Conservation (phyloP, 2,888 invertebrate genomes). For the Strigamia crassipes region DNA sequence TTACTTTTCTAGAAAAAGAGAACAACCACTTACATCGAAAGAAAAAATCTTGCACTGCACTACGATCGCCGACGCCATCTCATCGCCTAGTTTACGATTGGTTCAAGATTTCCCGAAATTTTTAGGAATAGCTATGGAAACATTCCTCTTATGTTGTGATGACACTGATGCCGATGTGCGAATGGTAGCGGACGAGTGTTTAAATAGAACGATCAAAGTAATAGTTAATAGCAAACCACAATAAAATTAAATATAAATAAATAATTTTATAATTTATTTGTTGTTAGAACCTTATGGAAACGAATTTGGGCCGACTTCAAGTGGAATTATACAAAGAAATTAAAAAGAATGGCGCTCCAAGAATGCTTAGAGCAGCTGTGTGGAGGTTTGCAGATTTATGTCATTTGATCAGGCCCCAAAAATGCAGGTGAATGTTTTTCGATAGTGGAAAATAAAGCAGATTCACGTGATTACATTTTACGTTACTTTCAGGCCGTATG, state of each 20-base stretch:
- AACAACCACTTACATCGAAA: slow-evolving; percentile 60
- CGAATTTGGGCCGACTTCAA: slow-evolving; percentile 73
- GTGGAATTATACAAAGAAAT: slow-evolving; percentile 82
- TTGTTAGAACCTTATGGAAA: slow-evolving; percentile 66
- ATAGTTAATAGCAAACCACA: slow-evolving; percentile 46
- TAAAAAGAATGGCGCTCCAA: slow-evolving; percentile 73
- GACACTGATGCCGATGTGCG: slow-evolving; percentile 77
- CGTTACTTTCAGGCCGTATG: slow-evolving; percentile 66
- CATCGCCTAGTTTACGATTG: slow-evolving; percentile 66
- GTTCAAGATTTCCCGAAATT: slow-evolving; percentile 68
- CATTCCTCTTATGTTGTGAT: slow-evolving; percentile 72
- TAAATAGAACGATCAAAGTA: slow-evolving; percentile 77
- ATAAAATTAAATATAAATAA: too few relatives aligned
- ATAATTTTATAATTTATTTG: background rate
- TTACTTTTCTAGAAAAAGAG: slow-evolving; percentile 65
- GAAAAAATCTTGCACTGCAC: slow-evolving; percentile 76
- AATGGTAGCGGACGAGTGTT: slow-evolving; percentile 79
- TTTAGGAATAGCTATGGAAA: slow-evolving; percentile 72
- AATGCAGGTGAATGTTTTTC: slow-evolving; percentile 64
- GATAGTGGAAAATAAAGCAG: background rate
- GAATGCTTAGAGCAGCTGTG: slow-evolving; percentile 75
- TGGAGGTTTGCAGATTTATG: slow-evolving; percentile 76
- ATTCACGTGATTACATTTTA: background rate
- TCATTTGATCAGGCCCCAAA: slow-evolving; percentile 73
- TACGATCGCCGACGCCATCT: slow-evolving; percentile 73